phyloP scores from a whole-genome alignment of 2,888 invertebrate species.

The Polyploca ridens region DNA sequence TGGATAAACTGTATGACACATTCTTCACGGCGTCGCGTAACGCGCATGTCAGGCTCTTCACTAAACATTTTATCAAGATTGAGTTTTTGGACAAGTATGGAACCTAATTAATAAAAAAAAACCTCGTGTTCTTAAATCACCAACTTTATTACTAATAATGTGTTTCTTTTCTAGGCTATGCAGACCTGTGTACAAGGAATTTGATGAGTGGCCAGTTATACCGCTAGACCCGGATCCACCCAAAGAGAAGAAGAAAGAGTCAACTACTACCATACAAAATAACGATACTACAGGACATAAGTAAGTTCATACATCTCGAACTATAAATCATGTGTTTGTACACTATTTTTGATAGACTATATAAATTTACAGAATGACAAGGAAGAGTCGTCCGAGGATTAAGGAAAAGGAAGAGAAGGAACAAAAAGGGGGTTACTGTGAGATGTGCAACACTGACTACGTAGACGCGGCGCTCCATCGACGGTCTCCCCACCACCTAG shows the following conservation, averaged over 20 bases:
- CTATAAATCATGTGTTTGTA: not conserved
- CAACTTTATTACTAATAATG: constrained; percentile 13
- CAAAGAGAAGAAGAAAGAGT: constrained; percentile 65
- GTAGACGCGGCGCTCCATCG: constrained; percentile 88
- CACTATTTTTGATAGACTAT: constrained; percentile 4
- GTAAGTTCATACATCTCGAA: constrained; percentile 47
- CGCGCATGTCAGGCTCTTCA: constrained; percentile 85
- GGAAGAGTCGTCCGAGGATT: constrained; percentile 76
- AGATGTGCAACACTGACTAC: constrained; percentile 91
- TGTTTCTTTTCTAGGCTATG: constrained; percentile 70
- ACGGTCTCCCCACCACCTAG: constrained; percentile 89
- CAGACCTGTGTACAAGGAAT: constrained; percentile 86
- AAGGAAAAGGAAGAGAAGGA: constrained; percentile 76
- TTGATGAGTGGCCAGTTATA: constrained; percentile 86
- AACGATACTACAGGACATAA: constrained; percentile 53
- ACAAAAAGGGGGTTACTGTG: constrained; percentile 88
- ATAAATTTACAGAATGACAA: constrained; percentile 80
- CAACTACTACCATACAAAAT: constrained; percentile 44
- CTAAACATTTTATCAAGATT: constrained; percentile 89
- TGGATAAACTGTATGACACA: constrained; percentile 87
- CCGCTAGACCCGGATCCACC: constrained; percentile 71
- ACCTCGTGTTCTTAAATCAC: constrained; percentile 19
- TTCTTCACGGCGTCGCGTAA: constrained; percentile 81
- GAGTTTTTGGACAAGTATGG: constrained; percentile 87
- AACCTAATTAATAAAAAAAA: constrained; percentile 48